Evolutionary conservation across 2,797 vertebrate genomes (phyloP).

Genomic region (Chiloscyllium punctatum): DNA sequence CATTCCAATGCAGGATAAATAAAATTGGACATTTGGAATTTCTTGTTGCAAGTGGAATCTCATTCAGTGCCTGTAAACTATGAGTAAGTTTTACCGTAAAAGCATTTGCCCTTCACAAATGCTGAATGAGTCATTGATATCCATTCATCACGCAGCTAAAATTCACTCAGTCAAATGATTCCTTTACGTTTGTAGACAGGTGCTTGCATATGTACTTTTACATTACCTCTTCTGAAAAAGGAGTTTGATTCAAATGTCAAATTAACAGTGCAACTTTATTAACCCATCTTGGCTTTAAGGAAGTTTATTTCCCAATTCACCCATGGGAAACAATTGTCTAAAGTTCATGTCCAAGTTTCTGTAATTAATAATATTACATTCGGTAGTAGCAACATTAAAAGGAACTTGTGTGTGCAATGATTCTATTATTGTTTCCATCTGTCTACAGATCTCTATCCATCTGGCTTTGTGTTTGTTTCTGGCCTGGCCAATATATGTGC

Average conservation of each 20-base stretch:
- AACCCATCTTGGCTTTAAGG: neutral
- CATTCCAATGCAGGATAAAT: neutral
- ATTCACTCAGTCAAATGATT: neutral
- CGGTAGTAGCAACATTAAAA: neutral
- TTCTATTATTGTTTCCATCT: neutral
- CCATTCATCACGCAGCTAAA: neutral
- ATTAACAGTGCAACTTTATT: neutral
- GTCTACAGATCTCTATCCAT: neutral
- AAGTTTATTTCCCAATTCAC: neutral
- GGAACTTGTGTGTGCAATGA: neutral
- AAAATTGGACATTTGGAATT: constrained; percentile 17
- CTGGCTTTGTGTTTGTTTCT: neutral
- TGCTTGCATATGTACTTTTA: neutral
- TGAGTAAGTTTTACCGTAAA: neutral
- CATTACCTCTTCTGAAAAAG: constrained; percentile 2
- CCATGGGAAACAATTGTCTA: neutral
- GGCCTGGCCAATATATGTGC: neutral
- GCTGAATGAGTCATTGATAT: constrained; percentile 7
- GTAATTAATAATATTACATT: neutral
- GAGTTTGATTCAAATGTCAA: constrained; percentile 7
- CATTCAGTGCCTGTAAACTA: neutral
- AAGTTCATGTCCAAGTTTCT: neutral
- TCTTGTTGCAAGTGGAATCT: neutral
- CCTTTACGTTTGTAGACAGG: neutral
- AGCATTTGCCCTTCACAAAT: constrained; percentile 30